These are phyloP conservation scores for Lepidocyrtinus sp. DNA, from an alignment of 2,888 invertebrate genomes.

Conservation along the genomic window DNA sequence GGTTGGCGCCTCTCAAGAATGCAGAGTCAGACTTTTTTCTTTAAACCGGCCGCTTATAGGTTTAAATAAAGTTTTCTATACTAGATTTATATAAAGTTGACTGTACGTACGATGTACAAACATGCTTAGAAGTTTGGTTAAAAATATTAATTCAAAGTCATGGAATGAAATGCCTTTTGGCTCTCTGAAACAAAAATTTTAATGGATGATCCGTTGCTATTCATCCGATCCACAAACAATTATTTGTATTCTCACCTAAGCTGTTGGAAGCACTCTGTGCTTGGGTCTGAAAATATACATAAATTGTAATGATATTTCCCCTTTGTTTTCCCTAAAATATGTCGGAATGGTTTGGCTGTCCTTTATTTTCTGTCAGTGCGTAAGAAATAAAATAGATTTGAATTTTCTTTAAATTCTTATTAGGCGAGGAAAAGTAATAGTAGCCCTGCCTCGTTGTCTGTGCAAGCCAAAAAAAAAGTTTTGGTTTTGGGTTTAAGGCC, in stretches of 20 bases:
- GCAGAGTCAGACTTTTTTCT: conserved; percentile 46
- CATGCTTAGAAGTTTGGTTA: background rate
- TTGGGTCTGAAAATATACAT: conserved; percentile 5
- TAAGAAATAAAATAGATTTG: too few species aligned
- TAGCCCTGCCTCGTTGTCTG: conserved; percentile 43
- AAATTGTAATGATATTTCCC: conserved; percentile 31
- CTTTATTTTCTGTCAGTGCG: background rate
- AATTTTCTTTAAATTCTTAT: too few species aligned
- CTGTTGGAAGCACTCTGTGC: conserved; percentile 8
- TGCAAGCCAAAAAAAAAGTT: conserved; percentile 14
- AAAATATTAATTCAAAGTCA: conserved; percentile 15
- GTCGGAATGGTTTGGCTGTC: background rate
- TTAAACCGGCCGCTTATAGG: conserved; percentile 30
- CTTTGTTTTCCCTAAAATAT: conserved; percentile 2
- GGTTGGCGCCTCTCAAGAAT: conserved; percentile 65
- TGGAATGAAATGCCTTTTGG: conserved; percentile 11
- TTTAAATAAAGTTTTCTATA: background rate
- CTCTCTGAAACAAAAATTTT: background rate
- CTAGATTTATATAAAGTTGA: conserved; percentile 8
- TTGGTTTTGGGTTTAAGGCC: background rate
- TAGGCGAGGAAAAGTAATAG: background rate
- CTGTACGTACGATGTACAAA: background rate
- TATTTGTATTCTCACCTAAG: background rate
- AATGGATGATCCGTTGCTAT: too few species aligned
- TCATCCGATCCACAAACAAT: background rate